A percentile compares a stretch with the other conserved stretches of the same genome.
phyloP scores from a whole-genome alignment of 2,888 invertebrate genomes.

The Timema podura region DNA sequence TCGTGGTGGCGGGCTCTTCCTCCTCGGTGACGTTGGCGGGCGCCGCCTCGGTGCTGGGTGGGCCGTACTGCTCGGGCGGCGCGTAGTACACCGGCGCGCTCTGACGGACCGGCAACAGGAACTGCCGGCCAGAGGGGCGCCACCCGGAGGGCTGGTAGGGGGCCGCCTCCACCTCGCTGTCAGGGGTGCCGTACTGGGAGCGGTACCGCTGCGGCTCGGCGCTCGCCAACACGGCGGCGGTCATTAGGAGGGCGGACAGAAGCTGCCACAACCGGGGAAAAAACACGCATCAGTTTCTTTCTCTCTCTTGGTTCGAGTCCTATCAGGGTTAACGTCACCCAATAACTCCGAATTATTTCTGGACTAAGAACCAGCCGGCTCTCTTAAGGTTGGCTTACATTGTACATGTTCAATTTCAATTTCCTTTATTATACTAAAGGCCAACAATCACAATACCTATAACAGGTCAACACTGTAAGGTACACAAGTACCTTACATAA shows the following conservation, averaged over 20 bases:
- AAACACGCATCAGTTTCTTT: too few species aligned
- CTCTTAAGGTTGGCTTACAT: too few species aligned
- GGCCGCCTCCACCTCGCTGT: slow-evolving; percentile 33
- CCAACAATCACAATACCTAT: too few species aligned
- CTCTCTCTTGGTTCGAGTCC: too few species aligned
- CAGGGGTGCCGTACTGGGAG: slow-evolving; percentile 32
- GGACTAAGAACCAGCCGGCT: too few species aligned
- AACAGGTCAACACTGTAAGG: too few species aligned
- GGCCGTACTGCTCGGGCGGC: slow-evolving; percentile 25
- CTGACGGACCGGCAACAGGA: slow-evolving; percentile 40
- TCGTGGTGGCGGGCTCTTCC: neutral
- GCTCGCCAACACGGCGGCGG: slow-evolving; percentile 18
- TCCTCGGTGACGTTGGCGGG: slow-evolving; percentile 5
- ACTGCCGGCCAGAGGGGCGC: slow-evolving; percentile 43
- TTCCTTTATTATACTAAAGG: too few species aligned
- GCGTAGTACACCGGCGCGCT: slow-evolving; percentile 19
- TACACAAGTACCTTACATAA: too few species aligned
- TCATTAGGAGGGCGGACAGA: slow-evolving; percentile 8
- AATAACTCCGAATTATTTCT: too few species aligned
- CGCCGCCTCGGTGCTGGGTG: slow-evolving; percentile 18
- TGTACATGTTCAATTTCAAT: too few species aligned
- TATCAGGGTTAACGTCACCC: too few species aligned
- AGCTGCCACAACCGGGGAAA: neutral
- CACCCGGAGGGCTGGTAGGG: slow-evolving; percentile 46
- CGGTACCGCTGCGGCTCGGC: slow-evolving; percentile 12